Conservation (phyloP, 2,797 vertebrate species). For the Hypotaenidia philippensis region DNA sequence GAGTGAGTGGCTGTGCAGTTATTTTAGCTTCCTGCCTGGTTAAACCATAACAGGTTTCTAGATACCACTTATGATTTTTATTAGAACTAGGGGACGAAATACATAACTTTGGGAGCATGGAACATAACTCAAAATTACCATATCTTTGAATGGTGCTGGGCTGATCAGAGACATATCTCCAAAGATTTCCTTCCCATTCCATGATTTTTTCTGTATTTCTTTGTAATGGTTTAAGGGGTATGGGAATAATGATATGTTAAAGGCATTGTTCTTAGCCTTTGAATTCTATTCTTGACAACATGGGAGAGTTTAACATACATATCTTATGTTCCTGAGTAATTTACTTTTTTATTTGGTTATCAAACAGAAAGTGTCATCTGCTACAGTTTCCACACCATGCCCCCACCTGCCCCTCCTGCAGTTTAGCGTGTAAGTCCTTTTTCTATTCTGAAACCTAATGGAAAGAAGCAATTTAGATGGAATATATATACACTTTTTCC, state of each 20-base stretch:
- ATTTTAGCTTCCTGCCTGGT: too few relatives aligned
- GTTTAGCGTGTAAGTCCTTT: neutral
- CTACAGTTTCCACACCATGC: neutral
- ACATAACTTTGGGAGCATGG: neutral
- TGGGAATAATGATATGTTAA: neutral
- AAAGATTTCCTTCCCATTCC: neutral
- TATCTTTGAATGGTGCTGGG: rapidly evolving
- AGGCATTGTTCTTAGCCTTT: neutral
- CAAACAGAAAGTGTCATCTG: neutral
- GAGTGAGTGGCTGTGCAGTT: too few relatives aligned
- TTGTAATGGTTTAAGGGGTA: neutral
- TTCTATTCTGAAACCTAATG: neutral
- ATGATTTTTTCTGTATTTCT: neutral
- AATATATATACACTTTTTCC: neutral
- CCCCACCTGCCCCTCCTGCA: rapidly evolving
- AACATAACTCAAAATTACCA: neutral
- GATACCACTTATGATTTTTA: neutral
- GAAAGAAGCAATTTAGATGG: neutral
- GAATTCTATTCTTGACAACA: neutral
- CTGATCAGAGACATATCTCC: neutral
- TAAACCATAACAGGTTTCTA: neutral
- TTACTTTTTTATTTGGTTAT: neutral
- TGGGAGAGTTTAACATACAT: neutral
- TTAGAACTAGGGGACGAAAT: neutral
- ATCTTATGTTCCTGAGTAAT: neutral